A percentile compares a stretch with the other conserved stretches of the same genome.
phyloP scores from a whole-genome alignment of 2,113 vertebrate species.

The Nestor notabilis region DNA sequence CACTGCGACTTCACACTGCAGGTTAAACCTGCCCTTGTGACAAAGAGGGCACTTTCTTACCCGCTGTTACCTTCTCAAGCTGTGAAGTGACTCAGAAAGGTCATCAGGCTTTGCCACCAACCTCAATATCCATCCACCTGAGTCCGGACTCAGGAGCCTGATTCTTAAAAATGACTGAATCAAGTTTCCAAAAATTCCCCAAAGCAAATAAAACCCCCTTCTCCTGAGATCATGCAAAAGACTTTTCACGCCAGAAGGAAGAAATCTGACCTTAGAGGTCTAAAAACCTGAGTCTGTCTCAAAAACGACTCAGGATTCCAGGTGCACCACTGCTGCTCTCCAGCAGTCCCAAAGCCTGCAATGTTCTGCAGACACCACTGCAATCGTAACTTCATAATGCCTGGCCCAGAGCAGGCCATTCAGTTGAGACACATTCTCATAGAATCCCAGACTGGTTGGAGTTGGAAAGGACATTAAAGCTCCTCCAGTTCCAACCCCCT shows the following conservation, averaged over 20 bases:
- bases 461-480: too few relatives aligned
- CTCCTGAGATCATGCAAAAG: neutral
- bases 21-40: neutral
- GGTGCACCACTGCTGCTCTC: accelerated
- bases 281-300: neutral
- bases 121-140: accelerated
- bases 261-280: neutral
- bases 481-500: too few relatives aligned
- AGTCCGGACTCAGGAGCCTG: neutral
- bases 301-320: neutral
- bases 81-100: neutral
- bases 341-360: neutral
- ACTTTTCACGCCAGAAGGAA: neutral
- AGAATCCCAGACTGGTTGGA: too few relatives aligned
- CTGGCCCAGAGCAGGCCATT: neutral
- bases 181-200: neutral
- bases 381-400: neutral
- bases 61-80: neutral
- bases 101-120: neutral
- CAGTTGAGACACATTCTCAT: neutral
- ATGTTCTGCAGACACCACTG: neutral
- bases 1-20: neutral
- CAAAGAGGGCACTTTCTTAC: neutral
- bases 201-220: neutral
- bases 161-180: neutral